Conservation (phyloP, 2,888 invertebrate species). For the Hypselothyrea guttata region DNA sequence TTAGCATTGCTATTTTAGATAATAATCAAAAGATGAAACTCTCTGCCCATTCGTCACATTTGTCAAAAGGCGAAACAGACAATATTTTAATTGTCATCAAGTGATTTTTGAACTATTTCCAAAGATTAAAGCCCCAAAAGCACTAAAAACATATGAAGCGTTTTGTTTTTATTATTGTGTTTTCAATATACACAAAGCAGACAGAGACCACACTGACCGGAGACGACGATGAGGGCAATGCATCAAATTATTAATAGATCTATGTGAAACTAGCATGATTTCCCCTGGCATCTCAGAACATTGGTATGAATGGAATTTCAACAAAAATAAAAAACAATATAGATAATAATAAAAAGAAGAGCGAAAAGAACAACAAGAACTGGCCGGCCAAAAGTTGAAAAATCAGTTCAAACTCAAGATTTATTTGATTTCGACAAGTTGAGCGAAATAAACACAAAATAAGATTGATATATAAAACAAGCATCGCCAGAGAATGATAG, state of each 20-base stretch:
- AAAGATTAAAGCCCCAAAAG: constrained; percentile 13
- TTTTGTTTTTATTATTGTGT: neutral
- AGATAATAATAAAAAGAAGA: constrained; percentile 3
- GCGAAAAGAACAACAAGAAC: neutral
- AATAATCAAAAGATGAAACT: no score
- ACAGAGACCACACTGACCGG: constrained; percentile 25
- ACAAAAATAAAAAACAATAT: constrained; percentile 12
- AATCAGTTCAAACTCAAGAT: constrained; percentile 59
- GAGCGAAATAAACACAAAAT: constrained; percentile 24
- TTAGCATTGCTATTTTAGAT: no score
- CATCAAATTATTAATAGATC: constrained; percentile 65
- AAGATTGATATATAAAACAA: constrained; percentile 19
- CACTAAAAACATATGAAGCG: constrained; percentile 4
- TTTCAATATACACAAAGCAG: constrained; percentile 4
- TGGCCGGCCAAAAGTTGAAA: constrained; percentile 38
- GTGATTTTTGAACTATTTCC: constrained; percentile 13
- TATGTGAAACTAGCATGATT: constrained; percentile 28
- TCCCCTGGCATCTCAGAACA: constrained; percentile 20
- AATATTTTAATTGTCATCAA: constrained; percentile 27
- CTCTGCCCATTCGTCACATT: constrained; percentile 4
- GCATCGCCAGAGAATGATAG: constrained; percentile 32
- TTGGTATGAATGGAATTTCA: constrained; percentile 46
- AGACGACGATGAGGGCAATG: constrained; percentile 47
- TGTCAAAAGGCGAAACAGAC: constrained; percentile 36
- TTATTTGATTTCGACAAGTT: constrained; percentile 57